phyloP scores from a whole-genome alignment of 1,140 invertebrate species.

The Bombyx mandarina region DNA sequence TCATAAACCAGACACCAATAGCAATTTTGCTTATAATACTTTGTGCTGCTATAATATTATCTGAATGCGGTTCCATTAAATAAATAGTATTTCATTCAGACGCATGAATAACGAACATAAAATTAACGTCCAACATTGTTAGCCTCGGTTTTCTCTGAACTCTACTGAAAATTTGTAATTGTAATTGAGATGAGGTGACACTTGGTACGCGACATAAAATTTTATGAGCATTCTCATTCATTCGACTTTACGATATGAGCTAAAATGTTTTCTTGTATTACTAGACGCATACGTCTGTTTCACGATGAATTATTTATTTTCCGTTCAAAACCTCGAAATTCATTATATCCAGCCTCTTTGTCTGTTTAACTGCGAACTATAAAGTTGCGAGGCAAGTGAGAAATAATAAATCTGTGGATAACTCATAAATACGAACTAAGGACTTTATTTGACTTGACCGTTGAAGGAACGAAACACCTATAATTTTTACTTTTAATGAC shows the following conservation, averaged over 20 bases:
- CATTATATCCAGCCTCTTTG: constrained; percentile 26
- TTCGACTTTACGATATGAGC: constrained; percentile 52
- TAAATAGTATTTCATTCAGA: not conserved
- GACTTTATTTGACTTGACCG: constrained; percentile 22
- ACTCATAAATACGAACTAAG: constrained; percentile 33
- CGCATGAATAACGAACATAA: constrained; percentile 22
- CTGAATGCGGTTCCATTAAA: too few species aligned
- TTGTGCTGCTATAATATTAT: too few species aligned
- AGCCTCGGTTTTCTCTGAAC: constrained; percentile 32
- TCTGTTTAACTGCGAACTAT: constrained; percentile 20
- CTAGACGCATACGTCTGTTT: constrained; percentile 38
- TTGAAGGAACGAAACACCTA: constrained; percentile 7
- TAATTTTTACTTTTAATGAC: constrained; percentile 26
- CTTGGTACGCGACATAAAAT: constrained; percentile 46
- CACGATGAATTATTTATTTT: constrained; percentile 62
- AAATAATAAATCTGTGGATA: constrained; percentile 33
- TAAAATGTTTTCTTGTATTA: constrained; percentile 48
- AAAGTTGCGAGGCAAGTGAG: constrained; percentile 30
- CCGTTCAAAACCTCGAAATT: constrained; percentile 41
- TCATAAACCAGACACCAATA: too few species aligned
- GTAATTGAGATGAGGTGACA: constrained; percentile 46
- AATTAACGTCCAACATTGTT: constrained; percentile 38
- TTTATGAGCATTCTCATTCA: constrained; percentile 59
- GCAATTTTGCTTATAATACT: too few species aligned
- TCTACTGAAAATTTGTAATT: constrained; percentile 65